A percentile compares a stretch with the other conserved stretches of the same genome.
These are phyloP conservation scores for Pomatorhinus ruficollis DNA, from an alignment of 2,113 vertebrate genomes.

Conservation along the genomic window DNA sequence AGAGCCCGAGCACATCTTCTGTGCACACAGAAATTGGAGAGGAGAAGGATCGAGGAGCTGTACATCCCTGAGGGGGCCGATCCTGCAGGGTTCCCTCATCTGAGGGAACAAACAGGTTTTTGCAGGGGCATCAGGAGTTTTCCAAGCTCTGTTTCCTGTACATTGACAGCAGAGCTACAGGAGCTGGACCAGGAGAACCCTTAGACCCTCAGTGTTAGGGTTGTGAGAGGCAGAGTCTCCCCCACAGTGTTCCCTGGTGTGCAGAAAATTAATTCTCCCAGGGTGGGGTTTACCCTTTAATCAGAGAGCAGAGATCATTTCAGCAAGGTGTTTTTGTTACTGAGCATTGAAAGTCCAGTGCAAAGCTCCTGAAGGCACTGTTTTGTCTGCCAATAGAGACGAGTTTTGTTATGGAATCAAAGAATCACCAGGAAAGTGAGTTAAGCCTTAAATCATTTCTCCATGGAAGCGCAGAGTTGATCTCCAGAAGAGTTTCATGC, in stretches of 20 bases:
- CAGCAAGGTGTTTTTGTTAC: not conserved
- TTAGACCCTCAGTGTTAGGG: not conserved
- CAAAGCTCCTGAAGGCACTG: constrained; percentile 42
- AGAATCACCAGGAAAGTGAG: constrained; percentile 62
- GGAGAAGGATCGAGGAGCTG: not conserved
- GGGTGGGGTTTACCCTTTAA: not conserved
- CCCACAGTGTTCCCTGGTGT: not conserved
- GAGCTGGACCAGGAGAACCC: not conserved
- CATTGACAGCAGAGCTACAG: not conserved
- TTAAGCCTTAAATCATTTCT: constrained; percentile 63
- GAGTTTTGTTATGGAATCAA: constrained; percentile 65
- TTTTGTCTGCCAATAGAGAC: constrained; percentile 38
- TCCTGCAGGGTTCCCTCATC: not conserved
- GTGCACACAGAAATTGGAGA: not conserved
- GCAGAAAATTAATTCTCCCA: not conserved
- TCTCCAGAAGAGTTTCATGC: constrained; percentile 70
- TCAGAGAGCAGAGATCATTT: constrained; percentile 4
- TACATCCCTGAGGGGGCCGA: rapidly evolving
- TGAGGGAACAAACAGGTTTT: not conserved
- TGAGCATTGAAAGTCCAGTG: constrained; percentile 30
- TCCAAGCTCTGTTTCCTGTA: not conserved
- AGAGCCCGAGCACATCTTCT: not conserved
- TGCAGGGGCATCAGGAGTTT: not conserved
- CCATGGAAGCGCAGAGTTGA: constrained; percentile 63
- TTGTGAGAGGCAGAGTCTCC: not conserved